A percentile compares a stretch with the other conserved stretches of the same genome.
phyloP scores from a whole-genome alignment of 2,113 vertebrate genomes.

The Halcyon malimbica region DNA sequence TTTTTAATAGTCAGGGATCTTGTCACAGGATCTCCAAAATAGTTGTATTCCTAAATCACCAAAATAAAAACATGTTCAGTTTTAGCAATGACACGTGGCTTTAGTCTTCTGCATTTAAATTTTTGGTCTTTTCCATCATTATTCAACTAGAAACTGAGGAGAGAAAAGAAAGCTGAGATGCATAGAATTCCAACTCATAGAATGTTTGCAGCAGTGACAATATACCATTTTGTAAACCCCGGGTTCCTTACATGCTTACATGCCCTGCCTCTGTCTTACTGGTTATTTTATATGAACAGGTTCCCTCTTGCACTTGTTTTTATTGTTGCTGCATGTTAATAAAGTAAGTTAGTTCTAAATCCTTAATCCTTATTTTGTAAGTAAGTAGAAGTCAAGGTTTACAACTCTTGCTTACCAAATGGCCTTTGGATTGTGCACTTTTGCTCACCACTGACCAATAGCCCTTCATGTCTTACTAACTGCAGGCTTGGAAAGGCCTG shows the following conservation, averaged over 20 bases:
- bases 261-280: background rate
- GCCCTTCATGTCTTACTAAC: background rate
- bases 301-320: background rate
- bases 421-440: background rate
- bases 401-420: background rate
- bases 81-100: background rate
- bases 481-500: background rate
- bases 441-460: background rate
- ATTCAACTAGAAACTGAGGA: background rate
- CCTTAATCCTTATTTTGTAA: background rate
- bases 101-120: background rate
- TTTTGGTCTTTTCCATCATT: background rate
- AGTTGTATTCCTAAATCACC: background rate
- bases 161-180: background rate
- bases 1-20: background rate
- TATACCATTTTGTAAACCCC: rapidly evolving
- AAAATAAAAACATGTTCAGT: background rate
- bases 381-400: background rate
- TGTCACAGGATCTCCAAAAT: background rate
- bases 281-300: background rate
- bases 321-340: background rate
- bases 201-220: background rate
- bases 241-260: background rate
- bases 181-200: background rate
- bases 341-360: background rate